Evolutionary conservation across 2,113 vertebrate species (phyloP), one percentile per base, ranked within the genome.

Genomic region (Corydoras sp.): DNA sequence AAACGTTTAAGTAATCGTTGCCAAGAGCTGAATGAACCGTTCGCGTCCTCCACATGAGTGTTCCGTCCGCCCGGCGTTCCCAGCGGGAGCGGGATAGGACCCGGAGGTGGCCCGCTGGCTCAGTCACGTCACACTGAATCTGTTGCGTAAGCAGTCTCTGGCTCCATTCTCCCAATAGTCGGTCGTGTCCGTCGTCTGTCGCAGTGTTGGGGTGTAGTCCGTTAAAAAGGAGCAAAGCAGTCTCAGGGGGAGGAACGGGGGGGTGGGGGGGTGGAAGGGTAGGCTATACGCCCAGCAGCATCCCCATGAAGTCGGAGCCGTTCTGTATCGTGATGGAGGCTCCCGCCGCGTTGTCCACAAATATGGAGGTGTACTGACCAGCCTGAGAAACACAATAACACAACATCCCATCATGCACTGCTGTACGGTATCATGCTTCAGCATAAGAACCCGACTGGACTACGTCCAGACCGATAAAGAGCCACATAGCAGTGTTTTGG

Each of bases 341-440:
- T 0, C 92, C 90, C 0, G 94, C 93, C 0, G 93, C 87, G 2
- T 98, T 98, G 83, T 97, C 95, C 86, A 97, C 93, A 14, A 97
- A 98, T 83, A 99, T 91, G 3, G 95, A 99, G 4, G 92, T 90
- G 70, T 97, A 98, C 67, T 99, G 95, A 0, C 95, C 95, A 3
- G 85, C 91, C 96, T 97, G 82, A 29, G 29, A 72, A 65, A 53
- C 7, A 55, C 4, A 56, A 14, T n/a, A 56, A n/a, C 54, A 56
- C 13, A n/a, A n/a, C 6, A 7, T 7, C 13, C 54, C 54, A 56
- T 13, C 12, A n/a, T 56, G 12, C 13, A 56, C 4, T 12, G 13
- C 3, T 12, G 5, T 14, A 53, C 11, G 8, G 7, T 51, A 51
- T 53, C 7, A 43, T 8, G 35, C 35, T 43, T 43, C 7, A 43